A percentile compares a stretch with the other conserved stretches of the same genome.
Evolutionary conservation across 2,888 invertebrate genomes (phyloP).

Genomic region (Prenolepis imparis): DNA sequence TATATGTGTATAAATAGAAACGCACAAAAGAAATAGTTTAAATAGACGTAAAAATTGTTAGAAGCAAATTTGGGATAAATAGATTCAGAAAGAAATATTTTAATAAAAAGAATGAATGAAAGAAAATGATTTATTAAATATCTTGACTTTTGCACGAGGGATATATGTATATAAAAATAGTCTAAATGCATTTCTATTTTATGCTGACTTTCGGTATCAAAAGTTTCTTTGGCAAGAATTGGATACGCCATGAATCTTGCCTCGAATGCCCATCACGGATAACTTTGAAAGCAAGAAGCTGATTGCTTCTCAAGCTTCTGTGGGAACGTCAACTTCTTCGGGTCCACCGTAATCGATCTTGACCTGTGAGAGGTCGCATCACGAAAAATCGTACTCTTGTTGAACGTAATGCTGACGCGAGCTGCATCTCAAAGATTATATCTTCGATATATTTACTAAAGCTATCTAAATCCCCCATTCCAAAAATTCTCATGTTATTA

Average conservation of each 20-base stretch:
- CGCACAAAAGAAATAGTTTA: not conserved
- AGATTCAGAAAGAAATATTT: not conserved
- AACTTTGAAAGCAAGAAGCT: slow-evolving; percentile 21
- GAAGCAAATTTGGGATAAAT: not conserved
- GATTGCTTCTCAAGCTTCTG: slow-evolving; percentile 43
- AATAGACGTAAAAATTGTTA: not conserved
- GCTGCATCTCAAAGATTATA: slow-evolving; percentile 18
- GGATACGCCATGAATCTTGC: not conserved
- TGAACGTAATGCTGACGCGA: not conserved
- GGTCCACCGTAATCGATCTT: slow-evolving; percentile 43
- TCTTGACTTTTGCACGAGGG: not conserved
- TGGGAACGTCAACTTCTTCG: slow-evolving; percentile 34
- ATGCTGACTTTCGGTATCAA: not conserved
- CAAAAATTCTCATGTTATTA: slow-evolving; percentile 15
- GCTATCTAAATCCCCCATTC: not conserved
- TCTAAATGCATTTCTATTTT: not conserved
- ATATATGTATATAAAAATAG: too few relatives aligned
- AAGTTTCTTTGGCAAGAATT: not conserved
- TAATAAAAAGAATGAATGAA: not conserved
- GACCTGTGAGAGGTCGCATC: slow-evolving; percentile 19
- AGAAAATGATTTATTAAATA: not conserved
- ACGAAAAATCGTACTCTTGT: slow-evolving; percentile 23
- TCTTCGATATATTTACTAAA: slow-evolving; percentile 26
- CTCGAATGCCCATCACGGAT: slow-evolving; percentile 31
- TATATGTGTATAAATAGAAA: slow-evolving; percentile 2